Evolutionary conservation across 2,113 vertebrate species (phyloP).

Genomic region (Tursiops truncatus): DNA sequence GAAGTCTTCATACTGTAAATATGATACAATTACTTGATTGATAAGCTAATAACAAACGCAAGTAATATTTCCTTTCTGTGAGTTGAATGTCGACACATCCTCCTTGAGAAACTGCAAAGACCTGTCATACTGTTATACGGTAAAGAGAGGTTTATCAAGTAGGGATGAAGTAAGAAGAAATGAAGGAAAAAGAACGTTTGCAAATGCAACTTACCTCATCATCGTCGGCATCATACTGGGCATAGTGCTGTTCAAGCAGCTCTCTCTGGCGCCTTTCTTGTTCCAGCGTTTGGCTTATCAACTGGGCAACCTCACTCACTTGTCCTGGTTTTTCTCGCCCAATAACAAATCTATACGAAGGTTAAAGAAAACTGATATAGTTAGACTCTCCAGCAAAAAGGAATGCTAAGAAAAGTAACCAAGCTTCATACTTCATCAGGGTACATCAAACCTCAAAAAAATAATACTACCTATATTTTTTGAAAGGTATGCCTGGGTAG

Average conservation of each 20-base stretch:
- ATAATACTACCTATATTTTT: not conserved
- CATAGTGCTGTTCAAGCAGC: slow-evolving; percentile 96
- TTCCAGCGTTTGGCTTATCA: slow-evolving; percentile 98
- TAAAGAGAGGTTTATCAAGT: not conserved
- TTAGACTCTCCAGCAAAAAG: not conserved
- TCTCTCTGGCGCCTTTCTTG: slow-evolving; percentile 96
- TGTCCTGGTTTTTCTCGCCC: slow-evolving; percentile 97
- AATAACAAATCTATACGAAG: slow-evolving; percentile 92
- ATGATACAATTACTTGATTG: not conserved
- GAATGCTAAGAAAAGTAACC: not conserved
- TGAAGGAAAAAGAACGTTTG: accelerated
- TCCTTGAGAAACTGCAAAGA: not conserved
- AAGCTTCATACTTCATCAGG: not conserved
- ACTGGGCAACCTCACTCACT: slow-evolving; percentile 96
- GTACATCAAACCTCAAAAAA: not conserved
- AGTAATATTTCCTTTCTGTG: not conserved
- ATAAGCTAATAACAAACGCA: not conserved
- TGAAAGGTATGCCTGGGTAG: not conserved
- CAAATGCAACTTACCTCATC: slow-evolving; percentile 90
- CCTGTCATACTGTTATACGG: not conserved
- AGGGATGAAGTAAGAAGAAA: not conserved
- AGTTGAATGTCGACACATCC: not conserved
- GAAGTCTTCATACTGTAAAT: not conserved
- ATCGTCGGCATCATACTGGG: slow-evolving; percentile 96
- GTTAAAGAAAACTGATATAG: not conserved